Base-by-base conservation (phyloP, 2,888 invertebrate genomes). In the Notocelia uddmanniana region DNA sequence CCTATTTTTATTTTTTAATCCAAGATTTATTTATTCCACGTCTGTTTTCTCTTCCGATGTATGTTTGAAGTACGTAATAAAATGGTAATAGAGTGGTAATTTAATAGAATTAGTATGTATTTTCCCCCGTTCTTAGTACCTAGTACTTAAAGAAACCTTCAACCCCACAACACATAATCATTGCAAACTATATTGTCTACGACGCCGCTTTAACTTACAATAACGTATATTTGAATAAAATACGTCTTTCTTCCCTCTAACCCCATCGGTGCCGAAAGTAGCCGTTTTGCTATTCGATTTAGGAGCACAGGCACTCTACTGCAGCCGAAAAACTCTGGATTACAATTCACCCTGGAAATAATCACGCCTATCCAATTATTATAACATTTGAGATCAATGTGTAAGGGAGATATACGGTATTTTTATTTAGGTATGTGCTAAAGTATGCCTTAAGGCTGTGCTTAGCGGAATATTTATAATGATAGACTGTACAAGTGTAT, bases 311-410 rank as follows among this genome's bases (percentile, higher is more conserved):
- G 62, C 69, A 8, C 15, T 10, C 45, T 48, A n/a, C n/a, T n/a
- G 11, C 23, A 34, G 52, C 13, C 26, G 55, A n/a, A 69, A 69
- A 63, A 57, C 23, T 13, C 34, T 31, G 55, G 62, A 69, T 69
- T 63, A 63, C 21, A 18, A 34, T 69, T 57, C 69, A 48, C 55
- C 21, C 18, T 19, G 62, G 55, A 57, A 62, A 62, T 54, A 26
- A 57, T 54, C 34, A 34, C 21, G 26, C 15, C 21, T 69, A 69
- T 37, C 31, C 63, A n/a, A 63, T 69, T 69, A 69, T 63, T 62
- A 69, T 69, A 69, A 69, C 62, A 63, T 69, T 63, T 69, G 45
- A 10, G 62, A 57, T 63, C 55, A 9, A 57, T 69, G 69, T 62
- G 41, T 41, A 31, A 19, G 62, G 18, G 19, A 21, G 59, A 23